phyloP scores from a whole-genome alignment of 2,888 invertebrate genomes.

The Agonopterix alstromeriana region DNA sequence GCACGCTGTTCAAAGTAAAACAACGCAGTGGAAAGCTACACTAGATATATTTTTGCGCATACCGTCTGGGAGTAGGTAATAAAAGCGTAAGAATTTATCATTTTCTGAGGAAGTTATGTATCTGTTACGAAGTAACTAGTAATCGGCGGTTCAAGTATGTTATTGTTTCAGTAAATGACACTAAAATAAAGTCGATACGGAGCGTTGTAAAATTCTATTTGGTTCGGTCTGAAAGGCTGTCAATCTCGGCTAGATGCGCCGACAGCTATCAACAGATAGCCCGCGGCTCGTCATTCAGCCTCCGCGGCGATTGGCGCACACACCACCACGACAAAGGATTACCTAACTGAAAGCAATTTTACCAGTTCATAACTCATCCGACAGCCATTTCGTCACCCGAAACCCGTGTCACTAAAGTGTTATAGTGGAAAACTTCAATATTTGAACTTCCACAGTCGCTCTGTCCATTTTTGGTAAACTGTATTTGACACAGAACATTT shows the following conservation, averaged over 20 bases:
- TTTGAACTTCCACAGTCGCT: conserved; percentile 11
- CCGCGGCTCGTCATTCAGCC: conserved; percentile 32
- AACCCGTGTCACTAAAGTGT: conserved; percentile 9
- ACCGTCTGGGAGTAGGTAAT: too few species aligned
- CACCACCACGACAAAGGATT: conserved; percentile 44
- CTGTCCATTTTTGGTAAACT: conserved; percentile 8
- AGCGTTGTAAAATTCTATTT: conserved; percentile 37
- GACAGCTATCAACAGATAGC: conserved; percentile 51
- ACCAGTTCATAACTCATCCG: conserved; percentile 38
- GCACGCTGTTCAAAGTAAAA: too few species aligned
- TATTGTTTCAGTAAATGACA: too few species aligned
- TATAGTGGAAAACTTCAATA: conserved; percentile 16
- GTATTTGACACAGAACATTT: conserved; percentile 22
- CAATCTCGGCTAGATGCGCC: conserved; percentile 35
- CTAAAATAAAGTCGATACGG: too few species aligned
- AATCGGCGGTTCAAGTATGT: too few species aligned
- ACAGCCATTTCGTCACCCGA: conserved; percentile 19
- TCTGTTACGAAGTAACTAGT: too few species aligned
- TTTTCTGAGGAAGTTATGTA: too few species aligned
- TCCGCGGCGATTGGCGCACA: conserved; percentile 23
- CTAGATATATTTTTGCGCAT: too few species aligned
- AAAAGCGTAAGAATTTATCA: too few species aligned
- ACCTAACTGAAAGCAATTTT: conserved; percentile 38
- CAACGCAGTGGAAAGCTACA: too few species aligned
- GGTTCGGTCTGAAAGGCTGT: conserved; percentile 32